A percentile compares a stretch with the other conserved stretches of the same genome.
These are phyloP conservation scores for Apis cerana DNA, from an alignment of 1,140 invertebrate genomes.

Conservation along the genomic window DNA sequence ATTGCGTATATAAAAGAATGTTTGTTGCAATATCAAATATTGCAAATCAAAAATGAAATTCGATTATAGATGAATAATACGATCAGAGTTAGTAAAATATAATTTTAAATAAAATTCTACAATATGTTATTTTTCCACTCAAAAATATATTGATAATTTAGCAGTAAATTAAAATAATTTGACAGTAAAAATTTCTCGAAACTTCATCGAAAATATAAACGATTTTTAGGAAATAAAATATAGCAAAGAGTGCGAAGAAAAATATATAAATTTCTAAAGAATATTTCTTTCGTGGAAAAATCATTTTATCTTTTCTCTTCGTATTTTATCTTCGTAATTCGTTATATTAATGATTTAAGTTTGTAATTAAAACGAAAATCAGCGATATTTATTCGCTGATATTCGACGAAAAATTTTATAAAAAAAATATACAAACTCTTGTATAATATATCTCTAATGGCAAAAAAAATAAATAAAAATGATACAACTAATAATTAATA, in stretches of 20 bases:
- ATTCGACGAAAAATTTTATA: too few species aligned
- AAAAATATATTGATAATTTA: too few species aligned
- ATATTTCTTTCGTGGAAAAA: not conserved
- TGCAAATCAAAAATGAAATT: not conserved
- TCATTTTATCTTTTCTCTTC: not conserved
- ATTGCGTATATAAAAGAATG: too few species aligned
- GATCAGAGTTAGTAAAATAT: not conserved
- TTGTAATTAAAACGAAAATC: not conserved
- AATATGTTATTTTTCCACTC: not conserved
- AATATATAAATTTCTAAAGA: not conserved
- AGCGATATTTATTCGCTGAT: not conserved
- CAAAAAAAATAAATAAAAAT: too few species aligned
- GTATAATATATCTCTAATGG: too few species aligned
- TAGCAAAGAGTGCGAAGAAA: not conserved
- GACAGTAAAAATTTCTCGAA: too few species aligned
- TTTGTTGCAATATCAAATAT: not conserved
- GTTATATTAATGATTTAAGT: not conserved
- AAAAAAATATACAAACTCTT: too few species aligned
- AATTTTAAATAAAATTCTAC: not conserved
- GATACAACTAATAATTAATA: too few species aligned
- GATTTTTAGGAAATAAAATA: not conserved
- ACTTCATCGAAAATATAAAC: not conserved
- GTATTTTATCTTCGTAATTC: not conserved
- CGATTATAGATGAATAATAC: not conserved
- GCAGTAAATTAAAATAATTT: too few species aligned